Base-by-base conservation (phyloP, 2,113 vertebrate species). In the Lophura nycthemera region DNA sequence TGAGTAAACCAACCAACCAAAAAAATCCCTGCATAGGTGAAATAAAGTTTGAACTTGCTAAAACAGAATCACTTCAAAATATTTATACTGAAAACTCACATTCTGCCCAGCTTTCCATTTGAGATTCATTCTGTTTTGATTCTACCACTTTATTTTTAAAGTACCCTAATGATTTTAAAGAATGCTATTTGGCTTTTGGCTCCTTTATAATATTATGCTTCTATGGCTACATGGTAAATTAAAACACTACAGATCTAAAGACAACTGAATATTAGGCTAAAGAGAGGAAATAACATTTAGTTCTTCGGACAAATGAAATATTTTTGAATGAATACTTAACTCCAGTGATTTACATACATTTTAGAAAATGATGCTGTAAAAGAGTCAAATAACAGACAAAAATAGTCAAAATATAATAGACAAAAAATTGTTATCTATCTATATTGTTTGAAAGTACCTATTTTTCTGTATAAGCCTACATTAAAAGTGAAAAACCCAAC, bases 151-250 rank as follows among this genome's bases (percentile, higher is more conserved):
- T 54, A 66, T 71, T 91, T 80, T 57, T 43, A 16, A 93, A 57
- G 61, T 50, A 48, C 36, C 34, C 10, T 63, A 38, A 59, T 42
- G 20, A 88, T 83, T 89, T 89, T 80, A 64, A 76, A 89, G 57
- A 69, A 75, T 18, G 34, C 15, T 81, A 2, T 56, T 95, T 90
- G 63, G 42, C 27, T 78, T 88, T 96, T 86, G 74, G 45, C 38
- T 88, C 36, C 38, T 87, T 43, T 90, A 24, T 20, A 57, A 38
- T 83, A 86, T 92, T 93, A 91, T 92, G 66, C 59, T 81, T 90
- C 70, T 78, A 4, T 45, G 52, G 63, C 61, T 79, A 78, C 25
- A 66, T 73, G 63, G 87, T 83, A 86, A 77, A 78, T 90, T 83
- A 78, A 80, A 93, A 74, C 9, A 81, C 3, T 22, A 61, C 65